These are phyloP conservation scores for Galerucella pusilla DNA, from an alignment of 2,888 invertebrate species.

Conservation along the genomic window DNA sequence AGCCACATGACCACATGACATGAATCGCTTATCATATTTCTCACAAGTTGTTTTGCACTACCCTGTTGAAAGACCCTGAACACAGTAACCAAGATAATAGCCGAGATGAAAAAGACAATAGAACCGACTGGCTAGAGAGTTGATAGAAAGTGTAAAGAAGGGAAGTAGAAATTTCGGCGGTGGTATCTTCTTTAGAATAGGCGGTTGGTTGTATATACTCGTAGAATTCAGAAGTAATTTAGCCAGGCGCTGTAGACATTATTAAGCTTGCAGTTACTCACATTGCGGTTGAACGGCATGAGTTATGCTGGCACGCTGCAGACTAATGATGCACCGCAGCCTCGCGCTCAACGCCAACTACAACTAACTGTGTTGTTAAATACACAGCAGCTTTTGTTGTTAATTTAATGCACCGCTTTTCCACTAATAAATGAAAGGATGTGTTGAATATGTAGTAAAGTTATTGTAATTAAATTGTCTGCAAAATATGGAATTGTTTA, in stretches of 20 bases:
- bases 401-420: slow-evolving; percentile 52
- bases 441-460: slow-evolving; percentile 22
- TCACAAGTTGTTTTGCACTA: background rate
- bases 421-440: slow-evolving; percentile 48
- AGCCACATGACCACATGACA: background rate
- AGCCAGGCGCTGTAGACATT: slow-evolving; percentile 58
- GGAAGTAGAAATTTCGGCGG: slow-evolving; percentile 40
- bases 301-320: slow-evolving; percentile 58
- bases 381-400: slow-evolving; percentile 53
- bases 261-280: slow-evolving; percentile 64
- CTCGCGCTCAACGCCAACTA: slow-evolving; percentile 53
- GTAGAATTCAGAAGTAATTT: slow-evolving; percentile 49
- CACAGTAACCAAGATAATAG: slow-evolving; percentile 11
- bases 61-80: background rate
- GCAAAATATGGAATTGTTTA: slow-evolving; percentile 6
- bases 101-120: slow-evolving; percentile 27
- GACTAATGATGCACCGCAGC: slow-evolving; percentile 61
- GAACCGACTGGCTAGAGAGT: slow-evolving; percentile 28
- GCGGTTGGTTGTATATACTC: slow-evolving; percentile 35
- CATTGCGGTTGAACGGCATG: slow-evolving; percentile 61
- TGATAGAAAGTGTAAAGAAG: slow-evolving; percentile 41
- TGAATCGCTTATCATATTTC: background rate
- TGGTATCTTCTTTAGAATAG: slow-evolving; percentile 34
- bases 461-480: slow-evolving; percentile 28
- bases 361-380: slow-evolving; percentile 58